Conservation (phyloP, 2,113 vertebrate species). For the Paradisaea rubra region DNA sequence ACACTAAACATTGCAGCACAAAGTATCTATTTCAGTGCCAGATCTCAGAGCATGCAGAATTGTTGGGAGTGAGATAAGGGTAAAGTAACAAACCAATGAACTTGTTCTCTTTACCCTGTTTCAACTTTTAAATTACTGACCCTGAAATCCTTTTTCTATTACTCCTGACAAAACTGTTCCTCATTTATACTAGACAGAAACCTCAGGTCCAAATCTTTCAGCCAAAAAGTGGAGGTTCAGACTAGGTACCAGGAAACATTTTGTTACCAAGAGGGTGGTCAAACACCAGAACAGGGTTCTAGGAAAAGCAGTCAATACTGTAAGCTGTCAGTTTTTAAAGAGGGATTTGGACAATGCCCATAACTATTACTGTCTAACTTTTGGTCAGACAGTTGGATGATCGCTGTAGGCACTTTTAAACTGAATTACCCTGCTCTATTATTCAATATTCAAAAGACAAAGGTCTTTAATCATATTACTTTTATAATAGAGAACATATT, state of each 20-base stretch:
- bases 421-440: not conserved
- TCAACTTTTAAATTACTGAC: not conserved
- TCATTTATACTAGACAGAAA: not conserved
- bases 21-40: not conserved
- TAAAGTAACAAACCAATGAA: not conserved
- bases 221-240: not conserved
- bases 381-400: not conserved
- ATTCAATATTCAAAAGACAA: not conserved
- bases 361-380: not conserved
- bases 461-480: not conserved
- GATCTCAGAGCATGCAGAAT: not conserved
- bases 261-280: not conserved
- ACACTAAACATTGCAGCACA: fast-evolving
- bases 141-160: not conserved
- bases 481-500: not conserved
- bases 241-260: not conserved
- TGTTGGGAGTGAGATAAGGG: not conserved
- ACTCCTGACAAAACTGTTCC: not conserved
- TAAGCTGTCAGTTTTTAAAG: not conserved
- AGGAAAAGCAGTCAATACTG: not conserved
- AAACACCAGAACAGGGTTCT: not conserved
- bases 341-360: not conserved
- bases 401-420: not conserved
- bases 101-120: not conserved
- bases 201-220: not conserved